Base-by-base conservation (phyloP, 2,888 invertebrate genomes). In the Catonia carolina region DNA sequence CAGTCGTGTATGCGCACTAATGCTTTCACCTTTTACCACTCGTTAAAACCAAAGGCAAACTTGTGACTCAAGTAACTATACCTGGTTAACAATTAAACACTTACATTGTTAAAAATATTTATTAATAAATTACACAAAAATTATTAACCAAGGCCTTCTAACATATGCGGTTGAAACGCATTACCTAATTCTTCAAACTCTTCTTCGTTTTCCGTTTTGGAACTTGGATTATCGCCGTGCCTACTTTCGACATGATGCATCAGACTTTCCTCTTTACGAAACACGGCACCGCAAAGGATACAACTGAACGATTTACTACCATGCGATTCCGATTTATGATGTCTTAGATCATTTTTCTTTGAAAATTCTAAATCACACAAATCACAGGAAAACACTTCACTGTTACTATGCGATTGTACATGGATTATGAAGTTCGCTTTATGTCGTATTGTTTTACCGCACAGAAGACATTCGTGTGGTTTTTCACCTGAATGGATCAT, bases 401-500 rank as follows among this genome's bases (percentile, higher is more conserved):
- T 58, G 6, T 55, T 53, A 2, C 55, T 58, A 53, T 59, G 60
- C 17, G 60, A 59, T 31, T 63, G 61, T 1, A 64, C 62, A 47
- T 64, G 64, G 2, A 63, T 59, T 17, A 64, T 56, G 53, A 61
- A 64, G 51, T 63, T 62, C 2, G 62, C 60, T 35, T 61, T 60
- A 53, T 63, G 63, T 2, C 63, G 47, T 5, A 64, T 62, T 33
- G 60, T 61, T 45, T 60, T 56, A 10, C 63, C 63, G 37, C 64
- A 64, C 15, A 64, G 58, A 18, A 60, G 58, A 48, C 64, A 64
- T 42, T 61, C 63, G 47, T 59, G 63, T 7, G 64, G 64, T 47
- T 63, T 64, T 49, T 64, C 64, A 6, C 63, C 63, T 7, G 62
- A 60, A 52, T 64, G 64, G 4, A 62, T 62, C 51, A 61, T 57